These are phyloP conservation scores for Alauda arvensis DNA, from an alignment of 2,797 vertebrate genomes.

Conservation along the genomic window DNA sequence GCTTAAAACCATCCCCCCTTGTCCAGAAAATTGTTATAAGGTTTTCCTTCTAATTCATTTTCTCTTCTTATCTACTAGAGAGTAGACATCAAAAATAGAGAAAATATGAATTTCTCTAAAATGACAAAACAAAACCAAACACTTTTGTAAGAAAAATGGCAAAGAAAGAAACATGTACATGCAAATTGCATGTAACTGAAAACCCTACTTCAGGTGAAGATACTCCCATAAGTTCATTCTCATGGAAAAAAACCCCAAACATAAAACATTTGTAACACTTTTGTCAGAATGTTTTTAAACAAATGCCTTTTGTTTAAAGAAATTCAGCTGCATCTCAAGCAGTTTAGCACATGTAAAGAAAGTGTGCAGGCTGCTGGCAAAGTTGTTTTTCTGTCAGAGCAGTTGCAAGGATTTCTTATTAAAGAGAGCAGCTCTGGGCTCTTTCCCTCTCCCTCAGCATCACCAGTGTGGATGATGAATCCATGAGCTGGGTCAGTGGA, in stretches of 20 bases:
- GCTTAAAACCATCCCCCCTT: not conserved
- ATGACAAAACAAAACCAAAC: not conserved
- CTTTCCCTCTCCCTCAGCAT: not conserved
- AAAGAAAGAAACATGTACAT: not conserved
- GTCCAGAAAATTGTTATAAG: not conserved
- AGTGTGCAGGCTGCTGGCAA: not conserved
- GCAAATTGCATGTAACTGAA: not conserved
- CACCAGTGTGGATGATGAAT: not conserved
- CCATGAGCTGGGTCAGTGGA: not conserved
- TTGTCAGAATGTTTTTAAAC: slow-evolving; percentile 25
- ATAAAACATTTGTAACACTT: not conserved
- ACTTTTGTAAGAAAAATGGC: not conserved
- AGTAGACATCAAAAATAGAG: not conserved
- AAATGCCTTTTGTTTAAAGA: slow-evolving; percentile 44
- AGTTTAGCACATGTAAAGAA: slow-evolving; percentile 27
- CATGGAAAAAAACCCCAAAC: not conserved
- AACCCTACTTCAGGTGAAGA: not conserved
- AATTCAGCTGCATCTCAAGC: slow-evolving; percentile 23
- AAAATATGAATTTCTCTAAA: not conserved
- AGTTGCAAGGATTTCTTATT: not conserved
- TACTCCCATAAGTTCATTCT: not conserved
- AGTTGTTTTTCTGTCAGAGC: not conserved
- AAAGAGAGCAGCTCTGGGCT: not conserved
- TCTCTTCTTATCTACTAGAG: not conserved
- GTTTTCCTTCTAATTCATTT: not conserved